phyloP scores from a whole-genome alignment of 1,140 invertebrate genomes.

The Macrobrachium rosenbergii region DNA sequence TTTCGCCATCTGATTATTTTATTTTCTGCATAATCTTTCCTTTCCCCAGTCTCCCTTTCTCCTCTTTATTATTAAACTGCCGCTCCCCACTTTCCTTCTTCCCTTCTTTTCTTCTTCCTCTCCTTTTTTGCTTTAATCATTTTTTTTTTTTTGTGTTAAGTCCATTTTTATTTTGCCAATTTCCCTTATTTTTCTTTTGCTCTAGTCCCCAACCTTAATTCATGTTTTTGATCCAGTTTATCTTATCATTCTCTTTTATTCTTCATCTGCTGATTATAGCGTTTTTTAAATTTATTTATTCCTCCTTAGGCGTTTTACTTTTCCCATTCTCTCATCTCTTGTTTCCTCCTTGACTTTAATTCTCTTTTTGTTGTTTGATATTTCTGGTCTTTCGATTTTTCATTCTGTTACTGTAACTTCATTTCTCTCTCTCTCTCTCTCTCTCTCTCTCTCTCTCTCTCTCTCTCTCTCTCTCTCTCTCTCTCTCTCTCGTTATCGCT shows the following conservation, averaged over 20 bases:
- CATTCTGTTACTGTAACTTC: neutral
- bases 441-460: conserved; percentile 17
- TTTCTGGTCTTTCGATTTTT: neutral
- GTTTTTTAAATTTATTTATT: neutral
- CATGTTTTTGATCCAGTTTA: neutral
- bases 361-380: neutral
- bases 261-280: neutral
- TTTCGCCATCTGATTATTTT: neutral
- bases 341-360: neutral
- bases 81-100: neutral
- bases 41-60: neutral
- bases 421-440: conserved; percentile 20
- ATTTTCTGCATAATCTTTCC: neutral
- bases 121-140: neutral
- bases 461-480: conserved; percentile 12
- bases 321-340: neutral
- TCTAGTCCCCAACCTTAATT: neutral
- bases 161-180: neutral
- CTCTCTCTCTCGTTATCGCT: neutral
- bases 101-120: neutral
- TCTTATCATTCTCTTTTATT: neutral
- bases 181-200: neutral
- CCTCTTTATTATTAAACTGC: no score
- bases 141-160: neutral
- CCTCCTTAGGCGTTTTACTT: neutral